These are phyloP conservation scores for Aleiodes leptofemur DNA, from an alignment of 2,888 invertebrate species.

Conservation along the genomic window DNA sequence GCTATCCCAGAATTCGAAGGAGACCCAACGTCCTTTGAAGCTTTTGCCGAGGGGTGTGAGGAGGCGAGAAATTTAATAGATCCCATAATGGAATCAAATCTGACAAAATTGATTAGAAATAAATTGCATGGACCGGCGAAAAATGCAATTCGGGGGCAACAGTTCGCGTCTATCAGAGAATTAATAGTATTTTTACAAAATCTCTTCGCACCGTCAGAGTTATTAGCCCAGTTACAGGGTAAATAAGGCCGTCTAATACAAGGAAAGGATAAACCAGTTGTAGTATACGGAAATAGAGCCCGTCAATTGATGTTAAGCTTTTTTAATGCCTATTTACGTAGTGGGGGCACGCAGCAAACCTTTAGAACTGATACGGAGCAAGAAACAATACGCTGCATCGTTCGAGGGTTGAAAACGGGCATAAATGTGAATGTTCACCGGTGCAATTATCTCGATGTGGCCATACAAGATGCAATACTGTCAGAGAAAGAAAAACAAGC, in stretches of 20 bases:
- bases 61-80: conserved; percentile 4
- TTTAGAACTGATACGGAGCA: neutral
- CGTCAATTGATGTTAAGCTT: conserved; percentile 5
- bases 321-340: neutral
- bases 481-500: conserved; percentile 1
- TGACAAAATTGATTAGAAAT: conserved; percentile 13
- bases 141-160: neutral
- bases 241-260: conserved; percentile 12
- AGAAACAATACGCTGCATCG: neutral
- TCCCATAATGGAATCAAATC: neutral
- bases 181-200: conserved; percentile 6
- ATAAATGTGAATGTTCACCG: neutral
- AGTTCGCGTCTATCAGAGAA: neutral
- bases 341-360: neutral
- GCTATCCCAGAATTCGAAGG: conserved; percentile 21
- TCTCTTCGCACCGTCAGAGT: conserved; percentile 12
- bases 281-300: conserved; percentile 11
- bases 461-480: neutral
- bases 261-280: neutral
- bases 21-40: neutral
- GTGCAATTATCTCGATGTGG: neutral
- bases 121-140: neutral
- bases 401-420: neutral
- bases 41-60: conserved; percentile 15
- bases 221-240: conserved; percentile 20